A percentile compares a stretch with the other conserved stretches of the same genome.
Evolutionary conservation across 2,113 vertebrate genomes (phyloP).

Genomic region (Phylloscopus trochilus): DNA sequence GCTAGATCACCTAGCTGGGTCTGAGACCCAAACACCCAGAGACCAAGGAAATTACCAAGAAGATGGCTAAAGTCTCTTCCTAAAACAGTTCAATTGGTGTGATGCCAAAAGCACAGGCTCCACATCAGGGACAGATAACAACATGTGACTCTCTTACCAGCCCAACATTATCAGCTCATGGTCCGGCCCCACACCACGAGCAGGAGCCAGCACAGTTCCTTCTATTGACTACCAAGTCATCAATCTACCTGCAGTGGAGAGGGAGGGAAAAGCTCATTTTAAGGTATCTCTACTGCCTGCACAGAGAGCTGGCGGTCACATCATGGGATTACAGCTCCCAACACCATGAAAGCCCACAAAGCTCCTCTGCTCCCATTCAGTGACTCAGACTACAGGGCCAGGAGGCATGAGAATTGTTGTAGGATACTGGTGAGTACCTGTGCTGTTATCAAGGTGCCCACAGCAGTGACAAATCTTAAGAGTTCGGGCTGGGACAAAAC

Average conservation of each 20-base stretch:
- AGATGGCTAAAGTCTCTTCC: background rate
- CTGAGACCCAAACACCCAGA: background rate
- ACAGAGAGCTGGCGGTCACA: background rate
- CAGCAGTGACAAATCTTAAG: background rate
- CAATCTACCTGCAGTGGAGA: background rate
- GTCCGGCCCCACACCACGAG: background rate
- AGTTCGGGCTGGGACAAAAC: background rate
- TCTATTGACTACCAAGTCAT: background rate
- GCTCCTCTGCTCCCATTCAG: background rate
- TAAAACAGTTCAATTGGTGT: background rate
- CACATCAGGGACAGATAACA: background rate
- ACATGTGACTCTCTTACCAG: background rate
- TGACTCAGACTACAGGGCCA: background rate
- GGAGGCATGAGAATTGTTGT: background rate
- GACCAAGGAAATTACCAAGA: background rate
- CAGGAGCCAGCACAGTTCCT: background rate
- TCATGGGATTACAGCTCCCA: background rate
- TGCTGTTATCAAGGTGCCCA: background rate
- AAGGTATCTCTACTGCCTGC: background rate
- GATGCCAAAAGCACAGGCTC: background rate
- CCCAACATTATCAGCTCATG: background rate
- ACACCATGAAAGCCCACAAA: rapidly evolving
- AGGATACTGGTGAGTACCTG: background rate
- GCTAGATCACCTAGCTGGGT: background rate
- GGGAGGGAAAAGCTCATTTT: background rate